phyloP scores from a whole-genome alignment of 2,113 vertebrate genomes.

The Caranx melampygus region DNA sequence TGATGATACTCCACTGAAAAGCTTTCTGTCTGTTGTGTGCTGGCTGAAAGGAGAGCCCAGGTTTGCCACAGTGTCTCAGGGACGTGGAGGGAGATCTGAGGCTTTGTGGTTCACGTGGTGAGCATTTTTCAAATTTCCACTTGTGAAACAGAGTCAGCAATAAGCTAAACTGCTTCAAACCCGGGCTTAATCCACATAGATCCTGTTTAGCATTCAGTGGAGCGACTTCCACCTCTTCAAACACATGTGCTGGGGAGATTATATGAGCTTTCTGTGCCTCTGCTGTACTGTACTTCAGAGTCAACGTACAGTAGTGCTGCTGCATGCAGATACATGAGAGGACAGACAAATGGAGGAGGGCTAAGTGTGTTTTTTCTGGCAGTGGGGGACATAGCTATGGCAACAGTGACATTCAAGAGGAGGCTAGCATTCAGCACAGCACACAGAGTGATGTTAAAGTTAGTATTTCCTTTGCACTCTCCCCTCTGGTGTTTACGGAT shows the following conservation, averaged over 20 bases:
- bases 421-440: neutral
- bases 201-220: slow-evolving; percentile 79
- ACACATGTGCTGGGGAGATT: slow-evolving; percentile 72
- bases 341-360: slow-evolving; percentile 18
- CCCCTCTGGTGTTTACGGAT: slow-evolving; percentile 26
- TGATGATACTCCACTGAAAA: slow-evolving; percentile 58
- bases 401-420: slow-evolving; percentile 38
- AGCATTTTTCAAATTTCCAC: slow-evolving; percentile 53
- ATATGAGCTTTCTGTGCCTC: slow-evolving; percentile 62
- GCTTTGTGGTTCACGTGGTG: slow-evolving; percentile 22
- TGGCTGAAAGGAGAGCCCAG: neutral
- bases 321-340: slow-evolving; percentile 12
- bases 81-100: slow-evolving; percentile 19
- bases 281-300: slow-evolving; percentile 54
- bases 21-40: slow-evolving; percentile 42
- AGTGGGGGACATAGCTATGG: slow-evolving; percentile 25
- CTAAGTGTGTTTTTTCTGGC: slow-evolving; percentile 11
- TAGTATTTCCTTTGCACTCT: slow-evolving; percentile 32
- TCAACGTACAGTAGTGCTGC: slow-evolving; percentile 28
- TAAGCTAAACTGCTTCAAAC: slow-evolving; percentile 76
- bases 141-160: slow-evolving; percentile 70
- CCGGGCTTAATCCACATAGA: slow-evolving; percentile 80
- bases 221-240: slow-evolving; percentile 78
- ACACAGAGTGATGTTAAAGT: slow-evolving; percentile 11
- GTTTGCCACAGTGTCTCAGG: slow-evolving; percentile 1